Percentiles rank a stretch among this genome's conserved stretches.
phyloP scores from a whole-genome alignment of 92 coral and sea anemone species.

The Siderastrea radians region DNA sequence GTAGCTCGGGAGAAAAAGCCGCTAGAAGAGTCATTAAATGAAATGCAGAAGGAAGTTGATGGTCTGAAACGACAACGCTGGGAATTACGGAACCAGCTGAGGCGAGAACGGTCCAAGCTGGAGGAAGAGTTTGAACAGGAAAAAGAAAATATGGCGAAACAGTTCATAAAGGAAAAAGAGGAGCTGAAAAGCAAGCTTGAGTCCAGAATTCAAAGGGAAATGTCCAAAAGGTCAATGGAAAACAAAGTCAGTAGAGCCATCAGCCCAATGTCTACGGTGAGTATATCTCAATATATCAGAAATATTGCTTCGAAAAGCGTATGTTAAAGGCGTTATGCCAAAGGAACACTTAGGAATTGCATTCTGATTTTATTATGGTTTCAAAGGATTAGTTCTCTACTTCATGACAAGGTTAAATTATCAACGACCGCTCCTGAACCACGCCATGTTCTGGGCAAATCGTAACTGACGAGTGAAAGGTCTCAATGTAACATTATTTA shows the following conservation, averaged over 20 bases:
- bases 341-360: too few species aligned
- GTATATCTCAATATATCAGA: background rate
- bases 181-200: constrained; percentile 78
- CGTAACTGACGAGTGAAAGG: too few species aligned
- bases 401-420: too few species aligned
- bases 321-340: too few species aligned
- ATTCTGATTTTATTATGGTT: too few species aligned
- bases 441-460: too few species aligned
- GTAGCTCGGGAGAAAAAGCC: constrained; percentile 79
- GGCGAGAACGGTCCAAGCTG: constrained; percentile 74
- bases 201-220: constrained; percentile 70
- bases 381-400: too few species aligned
- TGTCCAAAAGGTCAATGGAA: constrained; percentile 52
- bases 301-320: background rate
- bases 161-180: constrained; percentile 79
- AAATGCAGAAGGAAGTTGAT: constrained; percentile 78
- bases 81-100: constrained; percentile 80
- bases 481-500: too few species aligned
- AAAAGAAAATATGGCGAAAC: constrained; percentile 72
- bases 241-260: constrained; percentile 62
- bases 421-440: too few species aligned
- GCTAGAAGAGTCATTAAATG: constrained; percentile 76
- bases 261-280: constrained; percentile 74
- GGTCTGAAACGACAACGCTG: constrained; percentile 83
- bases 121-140: constrained; percentile 84